Base-by-base conservation (phyloP, 2,113 vertebrate species). In the Tinamus guttatus region DNA sequence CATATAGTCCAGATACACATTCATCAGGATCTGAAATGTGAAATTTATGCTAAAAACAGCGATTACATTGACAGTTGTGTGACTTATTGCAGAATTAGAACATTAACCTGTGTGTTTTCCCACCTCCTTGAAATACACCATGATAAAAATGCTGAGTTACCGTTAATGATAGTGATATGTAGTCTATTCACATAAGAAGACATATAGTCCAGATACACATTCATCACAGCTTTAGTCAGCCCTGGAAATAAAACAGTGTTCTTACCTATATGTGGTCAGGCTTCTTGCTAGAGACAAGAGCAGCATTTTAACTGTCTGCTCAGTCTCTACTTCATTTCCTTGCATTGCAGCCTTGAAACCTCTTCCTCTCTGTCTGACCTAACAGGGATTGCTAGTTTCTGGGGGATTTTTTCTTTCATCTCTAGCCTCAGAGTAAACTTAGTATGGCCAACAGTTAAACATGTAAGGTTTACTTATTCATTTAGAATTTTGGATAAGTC, bases 241-340 rank as follows among this genome's bases (percentile, higher is more conserved):
- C 64, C 51, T 94, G 84, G 40, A 93, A 96, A 96, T 89, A 95
- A 94, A 94, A 74, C 3, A 1, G 56, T 38, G 71, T 93, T 95
- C 91, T 93, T 84, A 88, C 90, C 0, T 18, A 81, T 45, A 1
- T 49, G 47, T 32, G 90, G 92, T 54, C 86, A 54, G 64, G 70
- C 81, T 90, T 96, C 78, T 93, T 12, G 28, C 64, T 71, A 34
- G 88, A 93, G 84, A 96, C 88, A 92, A 81, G 85, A 74, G 68
- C 64, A 94, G 95, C 81, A 96, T 97, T 94, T 95, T 94, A 95
- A 95, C 75, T 82, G 59, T 79, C 88, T 90, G 62, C 81, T 62
- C 62, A 91, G 75, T 54, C 62, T 94, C 63, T 87, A 58, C 80
- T 92, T 95, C 81, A 54, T 85, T 89, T 79, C 73, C 77, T 40